phyloP scores from a whole-genome alignment of 2,888 invertebrate genomes.

The Poecilus cupreus region DNA sequence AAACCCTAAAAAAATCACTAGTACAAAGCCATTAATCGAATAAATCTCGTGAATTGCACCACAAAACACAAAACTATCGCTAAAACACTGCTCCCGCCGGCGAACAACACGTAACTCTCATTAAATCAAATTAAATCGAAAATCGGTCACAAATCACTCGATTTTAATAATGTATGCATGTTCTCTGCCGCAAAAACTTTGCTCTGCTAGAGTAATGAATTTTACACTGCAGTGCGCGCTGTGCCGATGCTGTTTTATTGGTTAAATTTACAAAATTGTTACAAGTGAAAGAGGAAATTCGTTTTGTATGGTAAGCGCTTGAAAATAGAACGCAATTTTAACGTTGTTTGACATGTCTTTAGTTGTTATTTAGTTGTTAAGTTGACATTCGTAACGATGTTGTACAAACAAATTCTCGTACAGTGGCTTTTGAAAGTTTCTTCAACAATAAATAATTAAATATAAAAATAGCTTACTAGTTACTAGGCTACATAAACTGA shows the following conservation, averaged over 20 bases:
- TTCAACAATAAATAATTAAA: too few relatives aligned
- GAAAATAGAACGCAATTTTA: too few relatives aligned
- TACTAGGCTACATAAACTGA: too few relatives aligned
- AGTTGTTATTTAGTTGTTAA: too few relatives aligned
- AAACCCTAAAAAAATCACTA: not conserved
- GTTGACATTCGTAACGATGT: too few relatives aligned
- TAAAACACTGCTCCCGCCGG: not conserved
- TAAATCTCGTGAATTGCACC: not conserved
- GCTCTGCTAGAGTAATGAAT: not conserved
- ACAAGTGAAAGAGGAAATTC: not conserved
- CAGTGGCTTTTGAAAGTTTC: too few relatives aligned
- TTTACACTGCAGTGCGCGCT: not conserved
- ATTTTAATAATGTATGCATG: constrained; percentile 36
- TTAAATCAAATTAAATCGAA: constrained; percentile 30
- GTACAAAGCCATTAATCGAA: constrained; percentile 17
- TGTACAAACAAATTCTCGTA: too few relatives aligned
- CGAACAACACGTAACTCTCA: constrained; percentile 20
- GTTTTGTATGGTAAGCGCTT: too few relatives aligned
- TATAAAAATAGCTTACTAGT: too few relatives aligned
- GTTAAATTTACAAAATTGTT: constrained; percentile 37
- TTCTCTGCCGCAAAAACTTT: not conserved
- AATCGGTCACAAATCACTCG: constrained; percentile 23
- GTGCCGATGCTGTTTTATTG: not conserved
- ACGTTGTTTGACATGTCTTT: too few relatives aligned
- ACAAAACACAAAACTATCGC: constrained; percentile 5